Evolutionary conservation across 2,113 vertebrate genomes (phyloP), one percentile per base, ranked within the genome.

Genomic region (Tachysurus fulvidraco): DNA sequence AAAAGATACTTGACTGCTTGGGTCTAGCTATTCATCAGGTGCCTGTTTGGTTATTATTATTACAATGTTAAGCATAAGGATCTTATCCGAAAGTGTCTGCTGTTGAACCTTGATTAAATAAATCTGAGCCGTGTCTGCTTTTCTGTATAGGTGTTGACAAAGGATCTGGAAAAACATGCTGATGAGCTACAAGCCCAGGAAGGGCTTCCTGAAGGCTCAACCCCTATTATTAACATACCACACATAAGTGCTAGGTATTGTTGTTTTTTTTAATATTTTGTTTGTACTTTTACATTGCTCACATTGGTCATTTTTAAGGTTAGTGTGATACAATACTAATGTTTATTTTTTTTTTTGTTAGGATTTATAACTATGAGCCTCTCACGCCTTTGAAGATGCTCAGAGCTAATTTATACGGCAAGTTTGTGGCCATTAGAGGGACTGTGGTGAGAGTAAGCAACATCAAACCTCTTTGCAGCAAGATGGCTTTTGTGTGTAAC

Each of bases 21-120:
- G 97, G 98, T 44, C 87, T 98, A 91, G 98, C 98, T 59, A 93
- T 99, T 92, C 98, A 99, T 91, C 98, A 99, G 96, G 98, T 98
- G 5, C 6, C 28, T n/a, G 57, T 7, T 50, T 57, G 28, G 25
- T 44, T 41, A 7, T 64, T 62, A 76, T 55, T 59, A 23, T 41
- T 30, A 71, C 19, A 46, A 5, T 69, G 59, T 50, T 41, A 62
- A 64, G 23, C 10, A 67, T 83, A n/a, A 28, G 50, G 14, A 46
- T 19, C 9, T 57, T 19, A 60, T 17, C 14, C 0, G 28, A 44
- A 55, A 59, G 23, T 0, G 21, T 44, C 55, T 64, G 12, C 54
- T 77, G 25, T 12, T 74, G 25, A 50, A 44, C 44, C 23, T 25
- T 5, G 1, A 74, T 14, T 30, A 71, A 62, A 73, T 60, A 19